Conservation (phyloP, 2,888 invertebrate genomes). For the Eucriotettix oculatus region DNA sequence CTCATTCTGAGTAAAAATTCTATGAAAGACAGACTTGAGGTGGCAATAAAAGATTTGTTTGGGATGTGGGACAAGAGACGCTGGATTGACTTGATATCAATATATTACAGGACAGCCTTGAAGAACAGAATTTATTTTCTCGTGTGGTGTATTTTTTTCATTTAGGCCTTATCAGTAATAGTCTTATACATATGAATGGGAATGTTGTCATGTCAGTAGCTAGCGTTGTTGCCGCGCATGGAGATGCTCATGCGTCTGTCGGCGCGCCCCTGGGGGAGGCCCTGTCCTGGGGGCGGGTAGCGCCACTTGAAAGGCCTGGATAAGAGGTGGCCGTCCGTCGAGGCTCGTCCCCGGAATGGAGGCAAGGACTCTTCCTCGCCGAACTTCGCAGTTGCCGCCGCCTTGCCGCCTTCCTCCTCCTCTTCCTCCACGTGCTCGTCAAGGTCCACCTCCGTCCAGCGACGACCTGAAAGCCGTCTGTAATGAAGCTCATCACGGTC, state of each 20-base stretch:
- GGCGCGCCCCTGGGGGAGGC: slow-evolving; percentile 30
- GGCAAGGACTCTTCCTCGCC: slow-evolving; percentile 21
- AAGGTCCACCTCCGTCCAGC: slow-evolving; percentile 45
- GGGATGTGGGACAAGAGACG: no score
- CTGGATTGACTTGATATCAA: no score
- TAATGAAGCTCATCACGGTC: neutral
- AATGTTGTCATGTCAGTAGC: slow-evolving; percentile 22
- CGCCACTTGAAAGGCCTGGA: slow-evolving; percentile 44
- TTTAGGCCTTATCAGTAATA: no score
- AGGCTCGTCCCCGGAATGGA: slow-evolving; percentile 57
- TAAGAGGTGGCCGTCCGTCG: slow-evolving; percentile 48
- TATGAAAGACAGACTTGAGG: no score
- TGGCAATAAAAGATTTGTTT: no score
- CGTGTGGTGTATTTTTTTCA: no score
- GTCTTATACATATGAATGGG: no score
- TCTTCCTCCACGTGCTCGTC: slow-evolving; percentile 38
- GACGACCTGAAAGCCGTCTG: slow-evolving; percentile 26
- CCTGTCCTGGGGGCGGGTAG: slow-evolving; percentile 29
- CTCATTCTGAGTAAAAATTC: no score
- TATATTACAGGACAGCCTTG: no score
- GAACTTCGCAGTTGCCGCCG: neutral
- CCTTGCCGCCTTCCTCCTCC: neutral
- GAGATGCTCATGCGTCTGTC: slow-evolving; percentile 64
- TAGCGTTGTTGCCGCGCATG: slow-evolving; percentile 46
- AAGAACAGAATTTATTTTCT: no score